Evolutionary conservation across 2,888 invertebrate species (phyloP), one percentile per base, ranked within the genome.

Genomic region (Acanthococcus lagerstroemiae): DNA sequence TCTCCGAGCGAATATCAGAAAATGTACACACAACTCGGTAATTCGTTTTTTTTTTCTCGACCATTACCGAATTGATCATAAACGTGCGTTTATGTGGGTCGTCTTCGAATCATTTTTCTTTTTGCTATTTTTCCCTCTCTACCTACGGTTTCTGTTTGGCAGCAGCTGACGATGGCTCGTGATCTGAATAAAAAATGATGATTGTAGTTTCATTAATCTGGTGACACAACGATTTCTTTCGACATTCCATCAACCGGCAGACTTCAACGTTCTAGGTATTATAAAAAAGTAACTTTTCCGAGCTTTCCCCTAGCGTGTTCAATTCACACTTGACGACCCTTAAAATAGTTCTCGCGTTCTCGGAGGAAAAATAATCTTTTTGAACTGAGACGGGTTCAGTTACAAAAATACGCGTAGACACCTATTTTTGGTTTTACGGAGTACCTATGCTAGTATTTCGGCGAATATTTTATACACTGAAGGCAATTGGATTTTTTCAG

Each of bases 201-300:
- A 61, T 61, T 61, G 61, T 61, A 24, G 52, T 66, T 66, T 66
- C 66, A 66, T 66, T 66, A 66, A 66, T 66, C 66, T 66, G 66
- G 66, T 66, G 66, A 66, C 66, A 66, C 66, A 27, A 66, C 66
- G 66, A 66, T 66, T 66, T 66, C 66, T 56, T 65, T 55, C 66
- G 66, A 66, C 66, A 66, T 66, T 66, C 66, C 45, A 66, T 66
- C 66, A 66, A 55, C 37, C 27, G 52, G 30, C 27, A 26, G 27
- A 54, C 61, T 52, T 22, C 24, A 15, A 52, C 24, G 22, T 52
- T 52, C 24, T 52, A 52, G 19, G 52, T 37, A n/a, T 37, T 37
- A 37, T 37, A 37, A 37, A 37, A 37, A 37, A 37, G 37, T 37
- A 15, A 37, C 37, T 37, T 37, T 37, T 37, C 37, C 37, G 37